These are phyloP conservation scores for Mylabris phalerata DNA, from an alignment of 1,140 invertebrate species.

Conservation along the genomic window DNA sequence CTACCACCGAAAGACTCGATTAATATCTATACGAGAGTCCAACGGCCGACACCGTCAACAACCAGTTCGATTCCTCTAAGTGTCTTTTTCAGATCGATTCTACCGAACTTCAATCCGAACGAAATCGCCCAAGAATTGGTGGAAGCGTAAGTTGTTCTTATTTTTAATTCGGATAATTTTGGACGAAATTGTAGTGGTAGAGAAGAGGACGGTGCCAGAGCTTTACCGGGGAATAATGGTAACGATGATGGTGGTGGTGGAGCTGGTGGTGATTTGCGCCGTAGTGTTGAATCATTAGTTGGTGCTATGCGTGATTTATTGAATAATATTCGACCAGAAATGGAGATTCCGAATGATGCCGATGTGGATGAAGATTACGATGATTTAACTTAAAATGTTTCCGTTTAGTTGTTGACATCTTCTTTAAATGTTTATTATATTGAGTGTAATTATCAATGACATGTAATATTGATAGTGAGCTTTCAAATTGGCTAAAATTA, in stretches of 20 bases:
- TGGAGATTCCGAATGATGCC: slow-evolving; percentile 43
- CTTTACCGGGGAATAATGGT: slow-evolving; percentile 24
- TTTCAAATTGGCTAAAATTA: no score
- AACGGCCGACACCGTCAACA: slow-evolving; percentile 37
- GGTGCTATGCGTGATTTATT: slow-evolving; percentile 68
- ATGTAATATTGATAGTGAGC: no score
- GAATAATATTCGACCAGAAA: slow-evolving; percentile 53
- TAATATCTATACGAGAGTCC: slow-evolving; percentile 58
- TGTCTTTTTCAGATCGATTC: slow-evolving; percentile 59
- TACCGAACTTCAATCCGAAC: slow-evolving; percentile 55
- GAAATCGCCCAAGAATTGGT: slow-evolving; percentile 25
- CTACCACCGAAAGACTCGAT: slow-evolving; percentile 71
- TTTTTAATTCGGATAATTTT: no score
- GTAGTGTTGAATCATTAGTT: slow-evolving; percentile 57
- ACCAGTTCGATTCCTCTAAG: slow-evolving; percentile 43
- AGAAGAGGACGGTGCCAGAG: slow-evolving; percentile 33
- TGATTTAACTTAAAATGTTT: slow-evolving; percentile 22
- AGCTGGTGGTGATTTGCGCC: slow-evolving; percentile 46
- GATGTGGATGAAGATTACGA: slow-evolving; percentile 44
- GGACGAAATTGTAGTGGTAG: slow-evolving; percentile 6
- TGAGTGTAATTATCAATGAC: no score
- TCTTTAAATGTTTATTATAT: no score
- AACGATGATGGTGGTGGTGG: slow-evolving; percentile 38
- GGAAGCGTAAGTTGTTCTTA: slow-evolving; percentile 14
- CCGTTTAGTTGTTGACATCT: no score